A percentile compares a stretch with the other conserved stretches of the same genome.
Conservation (phyloP, 37 sponge, comb jelly and placozoan genomes). For the Halichondria panicea region DNA sequence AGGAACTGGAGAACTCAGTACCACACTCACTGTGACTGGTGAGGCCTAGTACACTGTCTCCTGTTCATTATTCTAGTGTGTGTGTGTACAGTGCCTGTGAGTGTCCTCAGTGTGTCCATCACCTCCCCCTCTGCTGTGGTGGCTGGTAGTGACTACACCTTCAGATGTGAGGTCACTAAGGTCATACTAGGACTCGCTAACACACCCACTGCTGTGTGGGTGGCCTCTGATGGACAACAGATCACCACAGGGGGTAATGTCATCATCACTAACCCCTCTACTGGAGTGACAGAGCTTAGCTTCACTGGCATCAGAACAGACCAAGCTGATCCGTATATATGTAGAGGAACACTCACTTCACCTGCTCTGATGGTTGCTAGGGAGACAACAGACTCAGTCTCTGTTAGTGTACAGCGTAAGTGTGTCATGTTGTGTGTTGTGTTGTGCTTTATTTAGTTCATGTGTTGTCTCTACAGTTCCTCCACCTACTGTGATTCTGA, state of each 20-base stretch:
- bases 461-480: not conserved
- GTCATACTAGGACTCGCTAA: constrained; percentile 1
- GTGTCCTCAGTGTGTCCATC: not conserved
- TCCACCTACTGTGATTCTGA: not conserved
- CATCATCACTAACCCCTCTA: not conserved
- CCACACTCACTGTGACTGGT: constrained; percentile 6
- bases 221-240: not conserved
- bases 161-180: constrained; percentile 20
- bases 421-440: not conserved
- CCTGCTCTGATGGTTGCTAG: not conserved
- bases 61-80: not conserved
- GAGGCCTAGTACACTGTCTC: no score
- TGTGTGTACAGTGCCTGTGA: not conserved
- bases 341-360: not conserved
- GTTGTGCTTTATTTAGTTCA: no score
- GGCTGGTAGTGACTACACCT: constrained; percentile 26
- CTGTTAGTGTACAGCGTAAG: not conserved
- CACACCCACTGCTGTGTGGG: constrained; percentile 3
- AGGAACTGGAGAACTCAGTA: not conserved
- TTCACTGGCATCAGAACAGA: not conserved
- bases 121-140: not conserved
- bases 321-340: not conserved
- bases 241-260: not conserved
- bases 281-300: not conserved
- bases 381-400: not conserved